Evolutionary conservation across 1,140 invertebrate genomes (phyloP).

Genomic region (Heliconius hermathena): DNA sequence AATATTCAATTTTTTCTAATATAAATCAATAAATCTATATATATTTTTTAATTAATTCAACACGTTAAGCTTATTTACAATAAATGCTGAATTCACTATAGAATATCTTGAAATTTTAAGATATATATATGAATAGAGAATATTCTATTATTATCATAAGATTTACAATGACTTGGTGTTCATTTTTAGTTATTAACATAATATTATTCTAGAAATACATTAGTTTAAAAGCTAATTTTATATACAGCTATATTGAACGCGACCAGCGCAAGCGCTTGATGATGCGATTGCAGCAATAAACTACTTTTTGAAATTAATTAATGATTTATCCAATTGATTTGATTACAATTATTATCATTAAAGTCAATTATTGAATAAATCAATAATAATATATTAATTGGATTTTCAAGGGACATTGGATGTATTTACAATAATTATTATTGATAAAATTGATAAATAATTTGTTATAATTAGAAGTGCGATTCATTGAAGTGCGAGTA

Average conservation of each 20-base stretch:
- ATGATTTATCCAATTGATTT: conserved; percentile 20
- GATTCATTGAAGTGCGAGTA: conserved; percentile 60
- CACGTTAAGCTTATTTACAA: conserved; percentile 37
- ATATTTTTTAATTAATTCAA: conserved; percentile 3
- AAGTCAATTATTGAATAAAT: conserved; percentile 4
- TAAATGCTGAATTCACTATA: conserved; percentile 33
- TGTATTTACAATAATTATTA: conserved; percentile 18
- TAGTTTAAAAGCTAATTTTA: conserved; percentile 45
- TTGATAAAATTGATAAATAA: conserved; percentile 19
- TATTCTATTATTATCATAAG: conserved; percentile 64
- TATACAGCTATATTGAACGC: conserved; percentile 45
- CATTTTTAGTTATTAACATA: conserved; percentile 57
- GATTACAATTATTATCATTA: not conserved
- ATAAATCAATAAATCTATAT: conserved; percentile 20
- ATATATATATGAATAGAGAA: conserved; percentile 47
- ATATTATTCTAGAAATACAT: conserved; percentile 36
- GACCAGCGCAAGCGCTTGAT: conserved; percentile 52
- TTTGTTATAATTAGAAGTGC: conserved; percentile 50
- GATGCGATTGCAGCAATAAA: conserved; percentile 9
- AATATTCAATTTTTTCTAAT: conserved; percentile 38
- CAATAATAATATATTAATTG: not conserved
- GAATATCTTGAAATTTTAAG: conserved; percentile 37
- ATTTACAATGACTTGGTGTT: conserved; percentile 75
- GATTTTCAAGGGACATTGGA: not conserved
- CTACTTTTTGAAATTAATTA: not conserved